Evolutionary conservation across 1,140 invertebrate genomes (phyloP).

Genomic region (Trichonephila clavipes): DNA sequence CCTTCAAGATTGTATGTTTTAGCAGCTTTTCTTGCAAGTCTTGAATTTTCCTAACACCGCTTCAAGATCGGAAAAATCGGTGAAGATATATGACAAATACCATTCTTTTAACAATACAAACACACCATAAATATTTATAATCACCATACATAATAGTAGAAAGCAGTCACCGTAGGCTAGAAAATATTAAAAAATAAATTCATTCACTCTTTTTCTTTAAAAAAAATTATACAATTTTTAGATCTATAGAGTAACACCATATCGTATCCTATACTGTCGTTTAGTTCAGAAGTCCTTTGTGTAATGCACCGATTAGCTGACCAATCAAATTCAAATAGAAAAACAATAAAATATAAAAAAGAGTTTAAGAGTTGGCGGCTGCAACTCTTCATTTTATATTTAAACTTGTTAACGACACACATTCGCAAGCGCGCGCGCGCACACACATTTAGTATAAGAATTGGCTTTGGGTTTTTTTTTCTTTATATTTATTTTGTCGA

Average conservation of each 20-base stretch:
- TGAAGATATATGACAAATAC: not conserved
- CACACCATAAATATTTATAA: not conserved
- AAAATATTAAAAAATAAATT: conserved; percentile 7
- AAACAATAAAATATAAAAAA: conserved; percentile 58
- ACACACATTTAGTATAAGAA: conserved; percentile 59
- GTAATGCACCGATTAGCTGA: conserved; percentile 54
- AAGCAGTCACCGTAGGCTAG: not conserved
- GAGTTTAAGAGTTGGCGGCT: conserved; percentile 32
- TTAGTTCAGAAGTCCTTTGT: no score
- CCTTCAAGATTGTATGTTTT: no score
- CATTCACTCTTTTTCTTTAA: not conserved
- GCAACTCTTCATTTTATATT: not conserved
- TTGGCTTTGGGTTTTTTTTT: conserved; percentile 65
- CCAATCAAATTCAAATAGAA: conserved; percentile 50
- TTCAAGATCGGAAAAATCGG: no score
- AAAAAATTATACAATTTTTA: no score
- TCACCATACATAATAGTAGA: not conserved
- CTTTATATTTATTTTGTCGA: conserved; percentile 36
- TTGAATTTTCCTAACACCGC: no score
- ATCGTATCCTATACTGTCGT: no score
- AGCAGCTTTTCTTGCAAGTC: no score
- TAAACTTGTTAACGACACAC: conserved; percentile 42
- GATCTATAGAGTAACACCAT: no score
- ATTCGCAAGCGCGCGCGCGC: conserved; percentile 58
- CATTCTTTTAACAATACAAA: not conserved